phyloP scores from a whole-genome alignment of 1,140 invertebrate species.

The Drosophila subpulchrella region DNA sequence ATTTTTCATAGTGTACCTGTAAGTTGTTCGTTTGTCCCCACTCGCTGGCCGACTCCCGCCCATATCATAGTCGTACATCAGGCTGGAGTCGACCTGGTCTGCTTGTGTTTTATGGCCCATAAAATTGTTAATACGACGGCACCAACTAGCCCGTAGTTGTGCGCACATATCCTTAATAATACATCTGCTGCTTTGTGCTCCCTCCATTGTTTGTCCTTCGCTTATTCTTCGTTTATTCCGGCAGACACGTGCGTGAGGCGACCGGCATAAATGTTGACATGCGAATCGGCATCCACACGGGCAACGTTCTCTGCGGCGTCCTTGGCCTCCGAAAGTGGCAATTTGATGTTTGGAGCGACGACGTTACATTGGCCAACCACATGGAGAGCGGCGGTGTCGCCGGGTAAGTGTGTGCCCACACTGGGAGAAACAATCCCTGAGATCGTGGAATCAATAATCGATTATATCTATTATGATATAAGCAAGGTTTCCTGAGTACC shows the following conservation, averaged over 20 bases:
- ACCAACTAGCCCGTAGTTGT: constrained; percentile 49
- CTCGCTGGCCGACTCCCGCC: constrained; percentile 8
- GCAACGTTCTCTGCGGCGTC: constrained; percentile 97
- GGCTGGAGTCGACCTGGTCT: constrained; percentile 28
- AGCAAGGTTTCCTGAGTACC: too few species aligned
- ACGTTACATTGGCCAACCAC: constrained; percentile 98
- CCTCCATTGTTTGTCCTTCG: constrained; percentile 59
- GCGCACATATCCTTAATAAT: constrained; percentile 47
- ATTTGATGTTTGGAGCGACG: constrained; percentile 99
- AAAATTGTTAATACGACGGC: constrained; percentile 68
- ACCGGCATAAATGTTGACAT: constrained; percentile 97
- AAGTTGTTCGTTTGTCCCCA: background rate
- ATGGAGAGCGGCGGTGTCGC: constrained; percentile 98
- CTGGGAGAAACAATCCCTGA: background rate
- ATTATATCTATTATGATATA: too few species aligned
- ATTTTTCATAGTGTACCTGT: background rate
- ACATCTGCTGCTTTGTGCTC: constrained; percentile 25
- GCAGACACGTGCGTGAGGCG: constrained; percentile 93
- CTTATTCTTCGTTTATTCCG: constrained; percentile 40
- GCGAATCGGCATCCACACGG: constrained; percentile 97
- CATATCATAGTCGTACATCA: constrained; percentile 38
- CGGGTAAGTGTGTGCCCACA: constrained; percentile 88
- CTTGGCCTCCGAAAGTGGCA: constrained; percentile 98
- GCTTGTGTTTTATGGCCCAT: constrained; percentile 69
- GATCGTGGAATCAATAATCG: too few species aligned